Percentiles rank a stretch among this genome's conserved stretches.
Conservation (phyloP, 2,797 vertebrate species). For the Periophthalmus magnuspinnatus region DNA sequence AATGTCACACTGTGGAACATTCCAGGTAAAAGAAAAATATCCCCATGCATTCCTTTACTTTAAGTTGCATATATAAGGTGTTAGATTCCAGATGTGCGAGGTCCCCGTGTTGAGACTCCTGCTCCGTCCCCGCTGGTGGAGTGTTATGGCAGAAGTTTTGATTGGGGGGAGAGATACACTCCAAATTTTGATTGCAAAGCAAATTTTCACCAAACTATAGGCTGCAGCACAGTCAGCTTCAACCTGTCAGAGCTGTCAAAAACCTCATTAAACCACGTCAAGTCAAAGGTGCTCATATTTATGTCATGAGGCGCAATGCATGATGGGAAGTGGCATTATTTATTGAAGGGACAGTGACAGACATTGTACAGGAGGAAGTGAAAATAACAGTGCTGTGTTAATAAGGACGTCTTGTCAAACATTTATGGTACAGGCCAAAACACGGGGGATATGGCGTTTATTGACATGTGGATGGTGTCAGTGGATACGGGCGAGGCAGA, state of each 20-base stretch:
- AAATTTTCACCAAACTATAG: constrained; percentile 47
- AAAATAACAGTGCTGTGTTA: constrained; percentile 61
- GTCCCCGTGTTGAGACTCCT: not conserved
- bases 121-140: constrained; percentile 1
- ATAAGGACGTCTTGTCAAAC: constrained; percentile 72
- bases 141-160: constrained; percentile 36
- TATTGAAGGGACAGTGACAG: constrained; percentile 70
- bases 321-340: constrained; percentile 64
- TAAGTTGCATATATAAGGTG: not conserved
- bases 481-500: constrained; percentile 52
- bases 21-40: not conserved
- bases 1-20: not conserved
- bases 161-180: constrained; percentile 31
- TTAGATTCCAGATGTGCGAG: not conserved
- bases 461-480: constrained; percentile 67
- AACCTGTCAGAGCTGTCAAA: constrained; percentile 65
- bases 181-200: constrained; percentile 51
- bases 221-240: constrained; percentile 48
- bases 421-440: constrained; percentile 69
- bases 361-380: constrained; percentile 59
- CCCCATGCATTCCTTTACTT: no score
- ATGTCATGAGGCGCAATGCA: constrained; percentile 51
- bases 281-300: constrained; percentile 68
- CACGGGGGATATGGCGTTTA: constrained; percentile 56
- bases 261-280: constrained; percentile 69